A percentile compares a stretch with the other conserved stretches of the same genome.
Conservation (phyloP, 2,113 vertebrate species). For the human (Homo sapiens) region DNA sequence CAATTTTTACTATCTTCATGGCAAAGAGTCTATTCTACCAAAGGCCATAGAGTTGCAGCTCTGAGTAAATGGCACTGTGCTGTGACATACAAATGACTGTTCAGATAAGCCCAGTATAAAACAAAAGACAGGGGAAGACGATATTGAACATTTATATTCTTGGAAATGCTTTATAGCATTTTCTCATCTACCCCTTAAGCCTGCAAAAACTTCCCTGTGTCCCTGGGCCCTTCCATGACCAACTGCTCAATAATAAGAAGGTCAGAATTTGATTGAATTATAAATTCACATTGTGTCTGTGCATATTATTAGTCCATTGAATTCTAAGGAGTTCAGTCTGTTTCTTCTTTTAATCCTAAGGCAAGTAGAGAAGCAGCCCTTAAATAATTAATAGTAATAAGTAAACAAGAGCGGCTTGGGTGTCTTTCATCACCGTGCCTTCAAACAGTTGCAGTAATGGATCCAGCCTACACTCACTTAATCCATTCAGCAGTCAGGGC, state of each 20-base stretch:
- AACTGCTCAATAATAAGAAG: slow-evolving; percentile 6
- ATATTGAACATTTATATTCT: neutral
- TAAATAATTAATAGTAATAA: slow-evolving; percentile 56
- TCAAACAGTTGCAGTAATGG: neutral
- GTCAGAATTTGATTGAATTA: slow-evolving; percentile 23
- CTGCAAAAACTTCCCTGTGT: neutral
- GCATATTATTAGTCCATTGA: neutral
- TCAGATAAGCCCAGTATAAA: slow-evolving; percentile 2
- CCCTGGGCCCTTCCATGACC: neutral
- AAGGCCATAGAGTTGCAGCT: neutral
- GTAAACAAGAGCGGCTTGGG: neutral
- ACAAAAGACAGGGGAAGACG: slow-evolving; percentile 11
- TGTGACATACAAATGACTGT: neutral
- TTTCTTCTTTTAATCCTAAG: neutral
- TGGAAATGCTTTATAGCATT: neutral
- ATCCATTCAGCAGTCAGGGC: neutral
- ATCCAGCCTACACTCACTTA: neutral
- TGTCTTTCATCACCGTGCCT: neutral
- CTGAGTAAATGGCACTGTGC: neutral
- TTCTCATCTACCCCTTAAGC: slow-evolving; percentile 20
- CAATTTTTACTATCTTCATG: slow-evolving; percentile 38
- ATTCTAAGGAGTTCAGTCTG: neutral
- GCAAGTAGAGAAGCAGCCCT: neutral
- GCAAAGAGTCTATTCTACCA: neutral
- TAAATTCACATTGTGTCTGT: neutral